These are phyloP conservation scores for Tokudaia tokunoshimensis DNA, from an alignment of 2,797 vertebrate genomes.

Conservation along the genomic window DNA sequence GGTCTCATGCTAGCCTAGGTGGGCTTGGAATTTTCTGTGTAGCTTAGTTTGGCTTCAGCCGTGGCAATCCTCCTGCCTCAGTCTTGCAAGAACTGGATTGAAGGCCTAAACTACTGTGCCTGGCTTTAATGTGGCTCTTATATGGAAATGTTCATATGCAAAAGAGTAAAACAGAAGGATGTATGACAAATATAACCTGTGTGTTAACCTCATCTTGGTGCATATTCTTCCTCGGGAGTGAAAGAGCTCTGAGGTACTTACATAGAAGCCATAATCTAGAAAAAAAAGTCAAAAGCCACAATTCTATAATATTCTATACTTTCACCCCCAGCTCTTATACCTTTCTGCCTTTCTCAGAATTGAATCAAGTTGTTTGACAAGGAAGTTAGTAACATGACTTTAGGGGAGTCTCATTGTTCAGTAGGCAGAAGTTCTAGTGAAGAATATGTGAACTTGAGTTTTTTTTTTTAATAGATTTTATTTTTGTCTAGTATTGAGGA, in stretches of 20 bases:
- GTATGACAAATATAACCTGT: neutral
- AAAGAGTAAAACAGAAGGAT: neutral
- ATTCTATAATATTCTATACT: neutral
- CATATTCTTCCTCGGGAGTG: neutral
- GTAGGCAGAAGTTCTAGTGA: neutral
- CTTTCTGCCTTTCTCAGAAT: neutral
- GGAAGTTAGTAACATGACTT: neutral
- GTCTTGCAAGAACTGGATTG: neutral
- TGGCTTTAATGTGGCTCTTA: neutral
- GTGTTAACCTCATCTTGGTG: neutral
- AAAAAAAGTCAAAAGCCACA: neutral
- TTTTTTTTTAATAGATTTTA: neutral
- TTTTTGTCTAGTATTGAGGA: neutral
- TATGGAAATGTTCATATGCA: neutral
- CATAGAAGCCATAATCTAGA: neutral
- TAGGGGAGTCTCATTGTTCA: neutral
- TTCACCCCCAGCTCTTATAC: neutral
- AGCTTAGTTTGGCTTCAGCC: neutral
- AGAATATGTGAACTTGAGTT: neutral
- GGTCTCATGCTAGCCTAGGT: neutral
- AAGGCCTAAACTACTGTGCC: neutral
- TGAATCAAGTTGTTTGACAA: conserved; percentile 31
- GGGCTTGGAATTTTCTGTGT: neutral
- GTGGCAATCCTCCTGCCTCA: neutral
- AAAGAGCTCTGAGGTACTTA: neutral